Evolutionary conservation across 2,113 vertebrate species (phyloP).

Genomic region (Panthera tigris): DNA sequence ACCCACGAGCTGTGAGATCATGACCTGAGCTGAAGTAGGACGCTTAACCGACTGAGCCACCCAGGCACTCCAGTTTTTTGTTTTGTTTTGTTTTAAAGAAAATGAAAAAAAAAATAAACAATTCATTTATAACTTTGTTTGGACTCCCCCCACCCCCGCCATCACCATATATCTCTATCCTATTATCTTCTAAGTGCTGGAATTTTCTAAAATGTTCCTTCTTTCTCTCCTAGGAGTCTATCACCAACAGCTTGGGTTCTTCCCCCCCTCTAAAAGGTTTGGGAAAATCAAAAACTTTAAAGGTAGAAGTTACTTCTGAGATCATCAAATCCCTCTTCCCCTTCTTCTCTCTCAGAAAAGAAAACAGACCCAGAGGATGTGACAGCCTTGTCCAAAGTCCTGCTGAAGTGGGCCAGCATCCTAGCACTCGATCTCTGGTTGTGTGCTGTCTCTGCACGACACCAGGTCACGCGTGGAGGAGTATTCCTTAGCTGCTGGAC

Average conservation of each 20-base stretch:
- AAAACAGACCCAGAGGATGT: background rate
- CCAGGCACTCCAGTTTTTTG: no score
- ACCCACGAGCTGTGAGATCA: no score
- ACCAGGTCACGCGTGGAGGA: background rate
- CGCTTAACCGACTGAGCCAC: no score
- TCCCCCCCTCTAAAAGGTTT: background rate
- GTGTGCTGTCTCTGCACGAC: fast-evolving
- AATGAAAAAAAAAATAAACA: background rate
- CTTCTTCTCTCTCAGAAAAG: background rate
- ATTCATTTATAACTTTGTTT: background rate
- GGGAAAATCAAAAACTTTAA: background rate
- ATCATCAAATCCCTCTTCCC: background rate
- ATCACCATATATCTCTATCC: background rate
- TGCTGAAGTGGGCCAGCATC: background rate
- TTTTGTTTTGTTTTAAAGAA: background rate
- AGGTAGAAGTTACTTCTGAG: constrained; percentile 1
- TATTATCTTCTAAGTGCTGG: background rate
- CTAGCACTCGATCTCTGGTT: background rate
- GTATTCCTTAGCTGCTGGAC: background rate
- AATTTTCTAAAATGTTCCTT: constrained; percentile 16
- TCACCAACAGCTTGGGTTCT: background rate
- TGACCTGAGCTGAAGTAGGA: no score
- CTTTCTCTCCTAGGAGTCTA: background rate
- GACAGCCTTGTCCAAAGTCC: background rate
- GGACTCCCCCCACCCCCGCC: background rate